Percentiles rank a stretch among this genome's conserved stretches.
Conservation (phyloP, 2,888 invertebrate species). For the Drosophila barbarae region DNA sequence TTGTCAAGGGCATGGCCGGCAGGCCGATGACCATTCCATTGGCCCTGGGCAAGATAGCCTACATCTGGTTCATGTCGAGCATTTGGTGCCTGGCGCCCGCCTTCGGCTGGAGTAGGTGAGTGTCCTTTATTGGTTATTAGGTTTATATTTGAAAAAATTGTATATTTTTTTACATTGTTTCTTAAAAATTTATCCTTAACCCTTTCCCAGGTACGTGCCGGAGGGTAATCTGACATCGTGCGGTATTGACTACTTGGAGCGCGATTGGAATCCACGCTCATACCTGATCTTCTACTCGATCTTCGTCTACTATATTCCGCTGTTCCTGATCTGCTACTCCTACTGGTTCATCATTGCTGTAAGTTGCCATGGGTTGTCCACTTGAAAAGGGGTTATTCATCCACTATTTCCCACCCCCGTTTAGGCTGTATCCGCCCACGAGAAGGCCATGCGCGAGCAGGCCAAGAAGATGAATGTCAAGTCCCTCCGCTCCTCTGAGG, state of each 20-base stretch:
- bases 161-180: neutral
- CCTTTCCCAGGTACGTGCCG: slow-evolving; percentile 87
- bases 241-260: slow-evolving; percentile 91
- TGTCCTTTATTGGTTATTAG: slow-evolving; percentile 80
- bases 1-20: slow-evolving; percentile 93
- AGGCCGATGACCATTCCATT: slow-evolving; percentile 91
- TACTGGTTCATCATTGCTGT: slow-evolving; percentile 93
- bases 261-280: slow-evolving; percentile 87
- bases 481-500: slow-evolving; percentile 89
- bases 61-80: slow-evolving; percentile 88
- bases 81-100: slow-evolving; percentile 91
- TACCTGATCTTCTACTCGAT: slow-evolving; percentile 90
- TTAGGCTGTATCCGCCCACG: slow-evolving; percentile 82
- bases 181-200: neutral
- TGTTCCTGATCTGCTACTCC: slow-evolving; percentile 90
- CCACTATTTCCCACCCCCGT: neutral
- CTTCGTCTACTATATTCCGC: slow-evolving; percentile 88
- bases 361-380: slow-evolving; percentile 51
- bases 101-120: slow-evolving; percentile 93
- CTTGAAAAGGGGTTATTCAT: neutral
- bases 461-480: slow-evolving; percentile 97
- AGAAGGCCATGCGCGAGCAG: slow-evolving; percentile 92
- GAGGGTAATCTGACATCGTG: slow-evolving; percentile 97
- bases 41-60: slow-evolving; percentile 87
- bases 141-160: neutral